Base-by-base conservation (phyloP, 2,888 invertebrate genomes). In the Nomada fabriciana region DNA sequence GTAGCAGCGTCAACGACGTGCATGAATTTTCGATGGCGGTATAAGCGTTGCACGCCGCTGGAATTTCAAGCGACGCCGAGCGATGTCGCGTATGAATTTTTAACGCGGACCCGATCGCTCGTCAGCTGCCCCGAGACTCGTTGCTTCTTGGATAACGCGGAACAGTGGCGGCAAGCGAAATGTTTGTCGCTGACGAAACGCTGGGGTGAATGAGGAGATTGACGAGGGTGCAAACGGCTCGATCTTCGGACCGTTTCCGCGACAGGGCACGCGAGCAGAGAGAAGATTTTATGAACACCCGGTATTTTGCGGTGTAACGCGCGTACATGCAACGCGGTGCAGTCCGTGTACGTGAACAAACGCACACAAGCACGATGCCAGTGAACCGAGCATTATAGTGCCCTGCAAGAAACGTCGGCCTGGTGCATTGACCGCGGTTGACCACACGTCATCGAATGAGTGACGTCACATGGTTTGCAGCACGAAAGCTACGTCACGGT, bases 381-480 rank as follows among this genome's bases (percentile, higher is more conserved):
- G 89, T 90, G 90, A 89, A 88, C 89, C 88, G 88, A 87, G 88
- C 89, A 88, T 89, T 89, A 90, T 86, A 89, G 88, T 84, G 90
- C 89, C 90, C 91, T 91, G 91, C 91, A 90, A 91, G 91, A 92
- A 92, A 91, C 86, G 89, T 88, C 89, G 89, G 89, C 87, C 86
- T 91, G 92, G 94, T 93, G 94, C 94, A 93, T 93, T 93, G 93
- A 93, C 93, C 93, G 93, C 93, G 91, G 92, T 93, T 94, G 93
- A 94, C 93, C 93, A 94, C 93, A 92, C 93, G 93, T 94, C 93
- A 94, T 93, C 93, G 91, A 92, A 92, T 91, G 91, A 92, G 91
- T 93, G 93, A 94, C 93, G 93, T 93, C 93, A 93, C 85, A 76
- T 85, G 78, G 82, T 86, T 84, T 71, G 84, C 88, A 71, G 85